These are phyloP conservation scores for Acridotheres tristis DNA, from an alignment of 2,797 vertebrate species.

Conservation along the genomic window DNA sequence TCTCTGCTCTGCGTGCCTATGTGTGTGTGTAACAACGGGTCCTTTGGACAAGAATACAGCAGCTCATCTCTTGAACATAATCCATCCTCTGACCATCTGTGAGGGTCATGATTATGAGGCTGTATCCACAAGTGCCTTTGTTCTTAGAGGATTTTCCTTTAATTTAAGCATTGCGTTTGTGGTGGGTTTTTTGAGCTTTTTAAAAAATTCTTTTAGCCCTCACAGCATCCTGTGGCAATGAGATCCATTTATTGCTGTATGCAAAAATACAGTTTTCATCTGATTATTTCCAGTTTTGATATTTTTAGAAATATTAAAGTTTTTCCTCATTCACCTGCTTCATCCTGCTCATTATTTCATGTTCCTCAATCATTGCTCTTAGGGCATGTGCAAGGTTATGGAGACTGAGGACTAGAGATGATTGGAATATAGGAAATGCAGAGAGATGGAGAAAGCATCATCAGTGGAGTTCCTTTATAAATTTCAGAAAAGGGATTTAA, in stretches of 20 bases:
- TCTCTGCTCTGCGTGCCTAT: not conserved
- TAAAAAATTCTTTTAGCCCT: not conserved
- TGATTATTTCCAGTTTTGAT: not conserved
- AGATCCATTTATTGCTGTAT: not conserved
- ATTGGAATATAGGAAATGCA: not conserved
- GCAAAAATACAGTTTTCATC: not conserved
- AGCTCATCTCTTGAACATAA: accelerated
- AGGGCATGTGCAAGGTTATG: not conserved
- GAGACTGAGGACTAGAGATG: not conserved
- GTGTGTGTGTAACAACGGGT: accelerated
- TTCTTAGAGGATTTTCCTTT: not conserved
- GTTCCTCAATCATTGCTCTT: not conserved
- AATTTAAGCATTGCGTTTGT: not conserved
- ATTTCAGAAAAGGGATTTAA: not conserved
- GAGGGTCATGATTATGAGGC: not conserved
- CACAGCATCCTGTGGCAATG: not conserved
- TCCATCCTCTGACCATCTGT: not conserved
- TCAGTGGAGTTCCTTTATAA: not conserved
- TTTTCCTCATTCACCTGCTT: not conserved
- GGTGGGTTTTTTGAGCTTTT: not conserved
- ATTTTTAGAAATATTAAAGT: not conserved
- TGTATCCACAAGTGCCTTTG: not conserved
- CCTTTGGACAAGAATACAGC: not conserved
- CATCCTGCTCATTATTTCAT: not conserved
- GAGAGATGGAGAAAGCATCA: not conserved